phyloP scores from a whole-genome alignment of 2,888 invertebrate species.

The Apodemia hepburni region DNA sequence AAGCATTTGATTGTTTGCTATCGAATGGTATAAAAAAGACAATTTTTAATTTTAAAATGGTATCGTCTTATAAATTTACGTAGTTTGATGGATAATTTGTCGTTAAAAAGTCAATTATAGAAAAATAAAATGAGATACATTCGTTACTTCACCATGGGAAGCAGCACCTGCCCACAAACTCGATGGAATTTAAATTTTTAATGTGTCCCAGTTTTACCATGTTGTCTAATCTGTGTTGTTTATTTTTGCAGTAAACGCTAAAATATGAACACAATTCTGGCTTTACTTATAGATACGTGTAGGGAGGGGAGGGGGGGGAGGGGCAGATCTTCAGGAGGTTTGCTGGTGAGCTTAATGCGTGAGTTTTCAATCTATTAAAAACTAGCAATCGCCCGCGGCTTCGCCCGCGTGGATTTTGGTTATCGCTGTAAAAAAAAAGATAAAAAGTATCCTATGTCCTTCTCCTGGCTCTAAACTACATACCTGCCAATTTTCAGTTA shows the following conservation, averaged over 20 bases:
- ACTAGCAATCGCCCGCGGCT: too few relatives aligned
- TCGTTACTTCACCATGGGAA: not conserved
- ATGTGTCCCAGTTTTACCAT: constrained; percentile 6
- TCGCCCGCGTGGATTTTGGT: too few relatives aligned
- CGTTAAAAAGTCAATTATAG: not conserved
- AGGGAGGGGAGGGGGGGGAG: too few relatives aligned
- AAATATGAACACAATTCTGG: not conserved
- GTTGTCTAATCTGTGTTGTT: not conserved
- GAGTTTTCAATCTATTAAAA: too few relatives aligned
- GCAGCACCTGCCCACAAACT: constrained; percentile 2
- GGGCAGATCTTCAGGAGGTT: too few relatives aligned
- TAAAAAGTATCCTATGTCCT: too few relatives aligned
- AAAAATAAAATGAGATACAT: not conserved
- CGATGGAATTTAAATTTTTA: constrained; percentile 11
- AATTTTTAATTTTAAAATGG: not conserved
- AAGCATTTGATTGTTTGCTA: too few relatives aligned
- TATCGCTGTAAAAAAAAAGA: too few relatives aligned
- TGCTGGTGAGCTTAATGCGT: too few relatives aligned
- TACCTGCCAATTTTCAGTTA: too few relatives aligned
- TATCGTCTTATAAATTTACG: not conserved
- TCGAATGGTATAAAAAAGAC: not conserved
- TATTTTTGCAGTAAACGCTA: not conserved
- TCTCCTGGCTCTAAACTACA: too few relatives aligned
- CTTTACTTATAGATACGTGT: too few relatives aligned
- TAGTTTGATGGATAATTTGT: not conserved